phyloP scores from a whole-genome alignment of 2,888 invertebrate species.

The Alentia gelatinosa region DNA sequence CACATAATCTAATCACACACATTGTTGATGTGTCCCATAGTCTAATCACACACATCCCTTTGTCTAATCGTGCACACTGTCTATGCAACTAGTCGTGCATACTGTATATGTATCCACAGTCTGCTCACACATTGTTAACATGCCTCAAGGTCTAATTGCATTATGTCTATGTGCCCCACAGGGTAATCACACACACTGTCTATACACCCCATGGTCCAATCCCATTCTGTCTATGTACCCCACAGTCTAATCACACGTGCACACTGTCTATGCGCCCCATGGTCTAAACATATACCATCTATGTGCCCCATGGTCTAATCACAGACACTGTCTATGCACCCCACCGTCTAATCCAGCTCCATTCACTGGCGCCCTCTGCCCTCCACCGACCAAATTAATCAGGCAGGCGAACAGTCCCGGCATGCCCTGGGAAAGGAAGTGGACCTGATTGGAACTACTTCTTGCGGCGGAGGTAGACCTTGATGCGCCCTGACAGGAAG shows the following conservation, averaged over 20 bases:
- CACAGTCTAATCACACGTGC: too few species aligned
- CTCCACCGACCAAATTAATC: not conserved
- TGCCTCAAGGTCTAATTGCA: too few species aligned
- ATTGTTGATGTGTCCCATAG: not conserved
- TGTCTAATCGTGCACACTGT: too few species aligned
- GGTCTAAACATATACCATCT: not conserved
- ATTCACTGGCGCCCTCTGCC: not conserved
- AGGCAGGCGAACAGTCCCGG: not conserved
- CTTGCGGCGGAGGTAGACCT: not conserved
- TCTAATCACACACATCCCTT: not conserved
- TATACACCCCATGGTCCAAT: not conserved
- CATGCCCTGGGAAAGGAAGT: not conserved
- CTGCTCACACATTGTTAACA: too few species aligned
- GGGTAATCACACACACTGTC: not conserved
- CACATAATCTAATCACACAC: not conserved
- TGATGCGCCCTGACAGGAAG: not conserved
- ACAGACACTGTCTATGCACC: not conserved
- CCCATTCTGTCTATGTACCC: not conserved
- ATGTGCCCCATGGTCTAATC: not conserved
- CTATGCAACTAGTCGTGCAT: not conserved
- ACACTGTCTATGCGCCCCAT: not conserved
- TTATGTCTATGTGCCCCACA: not conserved
- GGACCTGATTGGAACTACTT: conserved; percentile 10
- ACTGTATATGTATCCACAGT: too few species aligned
- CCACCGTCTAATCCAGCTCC: not conserved